Conservation (phyloP, 2,113 vertebrate species). For the Limnothrissa miodon region DNA sequence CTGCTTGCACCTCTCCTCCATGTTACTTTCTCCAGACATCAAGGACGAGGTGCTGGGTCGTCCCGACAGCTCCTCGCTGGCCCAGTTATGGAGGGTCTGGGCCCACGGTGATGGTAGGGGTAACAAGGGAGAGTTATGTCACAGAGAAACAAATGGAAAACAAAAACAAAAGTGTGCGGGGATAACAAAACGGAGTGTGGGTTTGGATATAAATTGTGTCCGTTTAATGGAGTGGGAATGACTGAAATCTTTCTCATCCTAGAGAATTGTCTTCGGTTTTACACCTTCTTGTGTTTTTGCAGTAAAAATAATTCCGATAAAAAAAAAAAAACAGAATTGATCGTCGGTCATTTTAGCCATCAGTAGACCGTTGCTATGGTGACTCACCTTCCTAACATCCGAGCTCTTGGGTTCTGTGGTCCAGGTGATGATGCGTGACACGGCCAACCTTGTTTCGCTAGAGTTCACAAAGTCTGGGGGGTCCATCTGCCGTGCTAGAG, state of each 20-base stretch:
- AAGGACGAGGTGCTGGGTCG: conserved; percentile 79
- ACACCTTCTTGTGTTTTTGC: background rate
- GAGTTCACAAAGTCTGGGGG: conserved; percentile 90
- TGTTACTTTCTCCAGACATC: conserved; percentile 85
- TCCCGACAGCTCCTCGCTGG: conserved; percentile 81
- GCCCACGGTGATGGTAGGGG: conserved; percentile 63
- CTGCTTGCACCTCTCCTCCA: conserved; percentile 95
- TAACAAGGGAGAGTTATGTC: conserved; percentile 37
- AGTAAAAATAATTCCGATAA: background rate
- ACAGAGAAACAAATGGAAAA: background rate
- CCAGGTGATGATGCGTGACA: conserved; percentile 97
- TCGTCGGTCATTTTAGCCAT: too few relatives aligned
- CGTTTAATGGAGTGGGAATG: background rate
- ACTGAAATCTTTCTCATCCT: background rate
- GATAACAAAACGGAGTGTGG: background rate
- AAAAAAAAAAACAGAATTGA: background rate
- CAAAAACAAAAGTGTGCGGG: background rate
- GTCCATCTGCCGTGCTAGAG: conserved; percentile 87
- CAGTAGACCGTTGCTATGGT: too few relatives aligned
- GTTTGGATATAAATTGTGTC: background rate
- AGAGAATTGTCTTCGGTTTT: background rate
- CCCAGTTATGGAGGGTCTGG: conserved; percentile 83
- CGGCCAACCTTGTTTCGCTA: conserved; percentile 91
- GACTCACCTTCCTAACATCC: conserved; percentile 86
- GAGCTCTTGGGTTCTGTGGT: conserved; percentile 94